Evolutionary conservation across 1,140 invertebrate species (phyloP).

Genomic region (Listronotus oregonensis): DNA sequence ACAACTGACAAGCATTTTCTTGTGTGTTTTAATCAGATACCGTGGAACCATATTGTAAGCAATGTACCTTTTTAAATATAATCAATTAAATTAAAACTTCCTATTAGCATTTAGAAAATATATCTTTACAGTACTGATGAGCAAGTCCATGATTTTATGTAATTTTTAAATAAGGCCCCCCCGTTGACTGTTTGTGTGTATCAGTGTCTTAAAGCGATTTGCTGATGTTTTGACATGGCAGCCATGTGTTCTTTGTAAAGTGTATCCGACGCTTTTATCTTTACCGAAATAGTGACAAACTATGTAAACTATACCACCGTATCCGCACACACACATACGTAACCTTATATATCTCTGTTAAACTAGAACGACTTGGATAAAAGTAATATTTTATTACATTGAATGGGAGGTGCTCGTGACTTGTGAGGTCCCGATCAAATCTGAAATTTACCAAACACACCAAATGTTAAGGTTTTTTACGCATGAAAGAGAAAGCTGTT

Average conservation of each 20-base stretch:
- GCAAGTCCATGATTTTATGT: too few relatives aligned
- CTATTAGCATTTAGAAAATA: too few relatives aligned
- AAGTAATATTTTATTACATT: slow-evolving; percentile 24
- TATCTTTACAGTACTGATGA: too few relatives aligned
- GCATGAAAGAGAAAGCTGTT: slow-evolving; percentile 26
- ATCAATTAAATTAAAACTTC: too few relatives aligned
- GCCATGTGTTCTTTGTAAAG: slow-evolving; percentile 42
- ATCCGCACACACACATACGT: slow-evolving; percentile 35
- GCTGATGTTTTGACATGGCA: slow-evolving; percentile 41
- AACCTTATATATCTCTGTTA: slow-evolving; percentile 36
- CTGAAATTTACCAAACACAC: slow-evolving; percentile 35
- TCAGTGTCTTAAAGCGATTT: slow-evolving; percentile 30
- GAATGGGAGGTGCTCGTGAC: background rate
- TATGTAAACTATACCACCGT: slow-evolving; percentile 38
- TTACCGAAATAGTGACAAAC: slow-evolving; percentile 41
- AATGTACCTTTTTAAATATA: too few relatives aligned
- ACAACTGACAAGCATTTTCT: too few relatives aligned
- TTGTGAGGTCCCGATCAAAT: slow-evolving; percentile 34
- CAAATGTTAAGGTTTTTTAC: slow-evolving; percentile 35
- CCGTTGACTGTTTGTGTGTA: slow-evolving; percentile 27
- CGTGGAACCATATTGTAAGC: too few relatives aligned
- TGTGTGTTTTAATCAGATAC: too few relatives aligned
- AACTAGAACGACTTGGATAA: slow-evolving; percentile 27
- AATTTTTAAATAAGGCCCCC: slow-evolving; percentile 2
- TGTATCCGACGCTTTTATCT: slow-evolving; percentile 38